Conservation (phyloP, 2,797 vertebrate genomes). For the Denticeps clupeoides region DNA sequence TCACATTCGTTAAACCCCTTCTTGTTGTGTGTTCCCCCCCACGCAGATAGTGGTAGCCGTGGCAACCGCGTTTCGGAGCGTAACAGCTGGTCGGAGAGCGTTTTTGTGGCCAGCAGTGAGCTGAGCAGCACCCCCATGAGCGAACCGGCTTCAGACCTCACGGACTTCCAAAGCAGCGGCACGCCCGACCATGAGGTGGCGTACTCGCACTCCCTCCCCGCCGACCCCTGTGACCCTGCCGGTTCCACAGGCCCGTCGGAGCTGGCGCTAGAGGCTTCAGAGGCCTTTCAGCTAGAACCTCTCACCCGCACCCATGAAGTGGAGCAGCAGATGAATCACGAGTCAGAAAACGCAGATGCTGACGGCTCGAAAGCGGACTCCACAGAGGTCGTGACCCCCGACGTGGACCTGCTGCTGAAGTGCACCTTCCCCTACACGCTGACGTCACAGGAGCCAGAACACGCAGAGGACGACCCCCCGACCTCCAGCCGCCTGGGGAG, state of each 20-base stretch:
- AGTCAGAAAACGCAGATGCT: neutral
- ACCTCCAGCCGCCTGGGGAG: conserved; percentile 9
- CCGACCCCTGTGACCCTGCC: conserved; percentile 8
- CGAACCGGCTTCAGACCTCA: conserved; percentile 59
- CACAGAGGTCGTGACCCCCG: conserved; percentile 36
- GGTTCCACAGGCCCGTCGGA: too few relatives aligned
- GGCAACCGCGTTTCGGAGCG: conserved; percentile 41
- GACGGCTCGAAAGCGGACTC: neutral
- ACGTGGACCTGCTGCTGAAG: conserved; percentile 61
- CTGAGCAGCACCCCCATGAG: conserved; percentile 59
- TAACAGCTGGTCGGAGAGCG: conserved; percentile 59
- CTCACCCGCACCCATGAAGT: conserved; percentile 21
- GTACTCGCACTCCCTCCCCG: conserved; percentile 29
- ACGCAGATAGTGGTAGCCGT: conserved; percentile 44
- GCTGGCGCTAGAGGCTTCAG: too few relatives aligned
- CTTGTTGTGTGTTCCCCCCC: neutral
- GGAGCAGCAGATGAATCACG: conserved; percentile 14
- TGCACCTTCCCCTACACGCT: conserved; percentile 67
- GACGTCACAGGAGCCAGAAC: conserved; percentile 35
- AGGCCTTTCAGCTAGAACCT: conserved; percentile 6
- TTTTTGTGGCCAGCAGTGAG: conserved; percentile 46
- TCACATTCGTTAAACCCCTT: too few relatives aligned
- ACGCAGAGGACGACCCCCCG: conserved; percentile 28
- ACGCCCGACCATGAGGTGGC: conserved; percentile 55
- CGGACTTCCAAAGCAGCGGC: conserved; percentile 58